Percentiles rank a stretch among this genome's conserved stretches.
phyloP scores from a whole-genome alignment of 1,140 invertebrate species.

The Nylanderia fulva region DNA sequence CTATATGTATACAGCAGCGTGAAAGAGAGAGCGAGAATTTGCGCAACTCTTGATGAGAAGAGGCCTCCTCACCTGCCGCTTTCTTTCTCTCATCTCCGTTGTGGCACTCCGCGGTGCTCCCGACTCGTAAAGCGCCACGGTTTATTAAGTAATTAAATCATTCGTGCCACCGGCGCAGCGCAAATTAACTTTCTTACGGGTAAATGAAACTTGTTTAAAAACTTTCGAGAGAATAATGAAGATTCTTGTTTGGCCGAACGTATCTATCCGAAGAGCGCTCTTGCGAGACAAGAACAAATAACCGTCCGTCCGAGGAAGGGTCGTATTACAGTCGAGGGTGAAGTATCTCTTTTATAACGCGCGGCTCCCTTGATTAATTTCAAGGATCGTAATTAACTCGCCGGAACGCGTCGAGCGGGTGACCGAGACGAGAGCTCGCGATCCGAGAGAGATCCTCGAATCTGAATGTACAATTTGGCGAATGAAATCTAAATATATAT shows the following conservation, averaged over 20 bases:
- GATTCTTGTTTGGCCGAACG: constrained; percentile 67
- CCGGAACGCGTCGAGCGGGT: constrained; percentile 12
- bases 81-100: constrained; percentile 20
- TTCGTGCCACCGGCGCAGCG: constrained; percentile 50
- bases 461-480: constrained; percentile 50
- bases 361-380: constrained; percentile 71
- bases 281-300: constrained; percentile 63
- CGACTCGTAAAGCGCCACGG: constrained; percentile 49
- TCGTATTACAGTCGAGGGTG: constrained; percentile 52
- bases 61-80: constrained; percentile 3
- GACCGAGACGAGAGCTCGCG: constrained; percentile 18
- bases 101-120: constrained; percentile 21
- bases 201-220: constrained; percentile 68
- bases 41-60: constrained; percentile 8
- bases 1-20: too few relatives aligned
- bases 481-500: constrained; percentile 55
- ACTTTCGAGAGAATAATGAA: constrained; percentile 69
- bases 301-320: constrained; percentile 40
- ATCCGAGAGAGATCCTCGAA: constrained; percentile 14
- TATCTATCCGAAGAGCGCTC: constrained; percentile 51
- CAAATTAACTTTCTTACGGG: constrained; percentile 70
- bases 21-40: background rate
- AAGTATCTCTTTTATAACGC: constrained; percentile 63
- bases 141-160: constrained; percentile 76
- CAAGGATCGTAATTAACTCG: constrained; percentile 71